Evolutionary conservation across 2,113 vertebrate genomes (phyloP).

Genomic region (Lampris incognitus): DNA sequence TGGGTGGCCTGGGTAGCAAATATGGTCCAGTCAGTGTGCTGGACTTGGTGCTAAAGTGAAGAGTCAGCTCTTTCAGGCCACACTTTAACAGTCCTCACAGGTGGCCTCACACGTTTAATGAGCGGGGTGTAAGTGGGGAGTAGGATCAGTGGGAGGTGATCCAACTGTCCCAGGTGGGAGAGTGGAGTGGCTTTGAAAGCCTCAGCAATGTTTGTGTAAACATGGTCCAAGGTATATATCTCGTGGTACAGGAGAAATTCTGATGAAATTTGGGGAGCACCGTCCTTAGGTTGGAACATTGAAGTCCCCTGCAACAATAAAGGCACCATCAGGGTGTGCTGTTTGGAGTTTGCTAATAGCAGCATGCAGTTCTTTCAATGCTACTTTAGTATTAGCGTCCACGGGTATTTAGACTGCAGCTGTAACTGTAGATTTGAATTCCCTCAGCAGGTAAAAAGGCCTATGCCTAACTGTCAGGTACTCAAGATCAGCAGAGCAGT

Average conservation of each 20-base stretch:
- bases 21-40: not conserved
- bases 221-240: not conserved
- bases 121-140: not conserved
- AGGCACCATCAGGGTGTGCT: no score
- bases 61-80: not conserved
- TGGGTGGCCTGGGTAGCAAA: not conserved
- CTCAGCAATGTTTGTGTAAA: not conserved
- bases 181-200: not conserved
- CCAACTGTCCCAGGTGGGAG: not conserved
- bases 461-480: no score
- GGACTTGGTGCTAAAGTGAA: not conserved
- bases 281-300: conserved; percentile 15
- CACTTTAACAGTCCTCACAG: not conserved
- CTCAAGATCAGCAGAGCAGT: no score
- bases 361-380: not conserved
- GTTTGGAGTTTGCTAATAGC: no score
- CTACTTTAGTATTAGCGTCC: no score
- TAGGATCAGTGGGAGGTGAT: not conserved
- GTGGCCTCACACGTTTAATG: not conserved
- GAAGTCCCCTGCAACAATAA: conserved; percentile 3
- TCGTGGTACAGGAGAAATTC: conserved; percentile 16
- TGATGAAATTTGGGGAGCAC: not conserved
- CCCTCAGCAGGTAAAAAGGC: no score
- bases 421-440: no score
- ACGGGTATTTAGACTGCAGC: no score